phyloP scores from a whole-genome alignment of 1,140 invertebrate genomes.

The Drosophila pectinifera region DNA sequence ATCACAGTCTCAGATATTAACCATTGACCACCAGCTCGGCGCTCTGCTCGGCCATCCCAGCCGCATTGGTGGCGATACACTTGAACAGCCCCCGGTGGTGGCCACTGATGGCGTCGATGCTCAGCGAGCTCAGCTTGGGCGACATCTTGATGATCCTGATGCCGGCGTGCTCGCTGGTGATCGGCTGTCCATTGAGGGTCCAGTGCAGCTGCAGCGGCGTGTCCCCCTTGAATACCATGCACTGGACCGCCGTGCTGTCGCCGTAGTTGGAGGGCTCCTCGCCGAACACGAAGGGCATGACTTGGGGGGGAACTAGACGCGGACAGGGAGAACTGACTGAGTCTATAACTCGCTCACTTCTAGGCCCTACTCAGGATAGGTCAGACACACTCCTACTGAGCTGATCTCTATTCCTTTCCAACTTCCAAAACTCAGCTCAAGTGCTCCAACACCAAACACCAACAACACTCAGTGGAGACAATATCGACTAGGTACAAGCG shows the following conservation, averaged over 20 bases:
- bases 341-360: background rate
- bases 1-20: constrained; percentile 78
- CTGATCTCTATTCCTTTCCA: too few relatives aligned
- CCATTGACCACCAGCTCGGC: constrained; percentile 88
- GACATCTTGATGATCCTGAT: constrained; percentile 87
- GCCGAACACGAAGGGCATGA: constrained; percentile 90
- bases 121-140: constrained; percentile 88
- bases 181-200: constrained; percentile 89
- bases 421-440: too few relatives aligned
- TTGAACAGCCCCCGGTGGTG: constrained; percentile 90
- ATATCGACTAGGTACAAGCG: constrained; percentile 41
- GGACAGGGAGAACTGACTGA: background rate
- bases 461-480: constrained; percentile 44
- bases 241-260: constrained; percentile 88
- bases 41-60: constrained; percentile 88
- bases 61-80: constrained; percentile 89
- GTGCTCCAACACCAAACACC: constrained; percentile 64
- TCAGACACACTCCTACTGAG: too few relatives aligned
- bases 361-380: too few relatives aligned
- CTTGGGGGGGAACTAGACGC: constrained; percentile 87
- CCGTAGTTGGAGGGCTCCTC: constrained; percentile 89
- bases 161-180: constrained; percentile 84
- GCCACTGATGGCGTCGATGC: constrained; percentile 89
- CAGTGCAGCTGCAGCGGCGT: constrained; percentile 90
- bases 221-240: constrained; percentile 91